Evolutionary conservation across 2,113 vertebrate genomes (phyloP).

Genomic region (Xiphophorus maculatus): DNA sequence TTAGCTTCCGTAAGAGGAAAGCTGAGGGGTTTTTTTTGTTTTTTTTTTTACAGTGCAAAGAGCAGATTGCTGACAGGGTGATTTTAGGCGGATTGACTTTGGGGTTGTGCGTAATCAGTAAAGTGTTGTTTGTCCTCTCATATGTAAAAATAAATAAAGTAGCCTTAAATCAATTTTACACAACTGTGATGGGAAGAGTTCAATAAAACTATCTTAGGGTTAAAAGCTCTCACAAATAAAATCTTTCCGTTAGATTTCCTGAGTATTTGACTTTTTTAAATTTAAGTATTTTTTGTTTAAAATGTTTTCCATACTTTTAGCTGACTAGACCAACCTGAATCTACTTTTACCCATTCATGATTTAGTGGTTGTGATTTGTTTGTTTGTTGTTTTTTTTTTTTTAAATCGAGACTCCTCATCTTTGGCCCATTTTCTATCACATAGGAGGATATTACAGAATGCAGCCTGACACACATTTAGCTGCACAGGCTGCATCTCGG

Average conservation of each 20-base stretch:
- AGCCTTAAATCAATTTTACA: neutral
- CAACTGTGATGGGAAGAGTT: neutral
- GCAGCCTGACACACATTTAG: neutral
- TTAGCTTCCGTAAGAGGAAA: slow-evolving; percentile 73
- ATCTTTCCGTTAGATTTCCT: neutral
- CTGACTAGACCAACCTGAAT: neutral
- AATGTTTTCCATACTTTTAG: neutral
- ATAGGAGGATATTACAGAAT: neutral
- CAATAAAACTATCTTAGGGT: neutral
- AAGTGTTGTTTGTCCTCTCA: neutral
- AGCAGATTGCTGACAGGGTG: slow-evolving; percentile 68
- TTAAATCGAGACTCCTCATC: neutral
- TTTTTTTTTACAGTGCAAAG: slow-evolving; percentile 66
- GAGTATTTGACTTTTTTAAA: neutral
- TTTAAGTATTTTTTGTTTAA: neutral
- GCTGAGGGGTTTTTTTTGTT: slow-evolving; percentile 54
- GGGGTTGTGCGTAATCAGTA: neutral
- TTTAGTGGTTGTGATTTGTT: neutral
- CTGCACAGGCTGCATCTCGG: neutral
- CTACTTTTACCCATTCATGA: neutral
- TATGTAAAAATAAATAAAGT: neutral
- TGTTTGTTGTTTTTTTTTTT: neutral
- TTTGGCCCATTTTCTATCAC: neutral
- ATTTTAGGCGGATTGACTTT: slow-evolving; percentile 35
- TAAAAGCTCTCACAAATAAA: neutral